These are phyloP conservation scores for Tenualosa thibaudeaui DNA, from an alignment of 2,797 vertebrate genomes.

Conservation along the genomic window DNA sequence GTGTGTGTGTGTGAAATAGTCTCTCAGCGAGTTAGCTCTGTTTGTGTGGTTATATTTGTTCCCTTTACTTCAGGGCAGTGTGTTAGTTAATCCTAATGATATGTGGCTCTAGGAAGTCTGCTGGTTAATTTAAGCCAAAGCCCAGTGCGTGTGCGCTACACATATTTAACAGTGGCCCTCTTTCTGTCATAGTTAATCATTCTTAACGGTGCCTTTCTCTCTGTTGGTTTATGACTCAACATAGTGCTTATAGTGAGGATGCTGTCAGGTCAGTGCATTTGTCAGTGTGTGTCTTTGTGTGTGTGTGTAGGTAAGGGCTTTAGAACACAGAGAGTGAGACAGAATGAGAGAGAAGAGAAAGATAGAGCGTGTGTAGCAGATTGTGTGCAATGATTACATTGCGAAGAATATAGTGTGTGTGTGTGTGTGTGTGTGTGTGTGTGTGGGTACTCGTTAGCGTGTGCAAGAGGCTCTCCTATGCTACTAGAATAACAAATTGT, in stretches of 20 bases:
- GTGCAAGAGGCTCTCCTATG: conserved; percentile 41
- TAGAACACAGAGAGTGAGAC: not conserved
- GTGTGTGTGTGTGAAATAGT: not conserved
- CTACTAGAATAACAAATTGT: conserved; percentile 59
- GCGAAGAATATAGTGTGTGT: not conserved
- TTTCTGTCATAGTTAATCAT: conserved; percentile 26
- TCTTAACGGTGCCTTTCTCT: conserved; percentile 9
- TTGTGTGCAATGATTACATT: not conserved
- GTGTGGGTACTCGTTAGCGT: conserved; percentile 13
- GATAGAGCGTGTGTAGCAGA: not conserved
- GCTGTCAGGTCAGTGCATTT: conserved; percentile 22
- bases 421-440: not conserved
- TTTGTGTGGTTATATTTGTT: not conserved
- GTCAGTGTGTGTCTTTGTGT: conserved; percentile 16
- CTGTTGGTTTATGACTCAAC: conserved; percentile 24
- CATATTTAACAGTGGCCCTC: conserved; percentile 26
- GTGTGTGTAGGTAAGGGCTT: conserved; percentile 16
- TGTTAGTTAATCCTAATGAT: conserved; percentile 27
- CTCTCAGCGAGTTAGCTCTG: not conserved
- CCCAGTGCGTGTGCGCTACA: not conserved
- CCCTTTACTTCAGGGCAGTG: conserved; percentile 1
- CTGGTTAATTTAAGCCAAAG: conserved; percentile 25
- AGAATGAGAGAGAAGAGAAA: conserved; percentile 16
- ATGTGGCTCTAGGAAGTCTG: conserved; percentile 11
- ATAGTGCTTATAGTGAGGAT: conserved; percentile 23